A percentile compares a stretch with the other conserved stretches of the same genome.
phyloP scores from a whole-genome alignment of 2,888 invertebrate species.

The Macropis europaea region DNA sequence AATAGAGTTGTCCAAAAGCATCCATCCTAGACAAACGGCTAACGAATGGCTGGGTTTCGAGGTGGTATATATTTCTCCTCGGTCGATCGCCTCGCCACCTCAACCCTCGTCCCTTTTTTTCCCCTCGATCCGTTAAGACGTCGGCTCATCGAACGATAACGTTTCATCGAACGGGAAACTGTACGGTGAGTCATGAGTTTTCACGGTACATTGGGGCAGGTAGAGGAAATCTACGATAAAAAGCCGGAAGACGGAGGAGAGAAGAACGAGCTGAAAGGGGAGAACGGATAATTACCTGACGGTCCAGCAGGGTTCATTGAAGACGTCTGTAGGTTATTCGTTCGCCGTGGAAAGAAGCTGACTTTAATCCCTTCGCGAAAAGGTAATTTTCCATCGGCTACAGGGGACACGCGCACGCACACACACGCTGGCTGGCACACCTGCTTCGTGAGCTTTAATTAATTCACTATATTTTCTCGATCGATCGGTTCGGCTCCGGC shows the following conservation, averaged over 20 bases:
- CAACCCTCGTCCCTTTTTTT: no score
- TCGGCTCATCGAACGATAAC: slow-evolving; percentile 48
- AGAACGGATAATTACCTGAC: slow-evolving; percentile 51
- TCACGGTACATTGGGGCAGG: slow-evolving; percentile 51
- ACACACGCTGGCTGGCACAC: slow-evolving; percentile 4
- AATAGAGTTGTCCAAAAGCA: no score
- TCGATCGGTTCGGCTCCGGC: slow-evolving; percentile 42
- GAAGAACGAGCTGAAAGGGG: slow-evolving; percentile 3
- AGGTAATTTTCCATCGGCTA: slow-evolving; percentile 29
- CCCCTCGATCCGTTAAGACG: slow-evolving; percentile 30
- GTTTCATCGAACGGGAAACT: slow-evolving; percentile 54
- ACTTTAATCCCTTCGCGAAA: slow-evolving; percentile 63
- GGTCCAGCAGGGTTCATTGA: slow-evolving; percentile 11
- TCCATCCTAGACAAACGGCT: no score
- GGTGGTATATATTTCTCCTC: neutral
- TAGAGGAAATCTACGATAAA: slow-evolving; percentile 28
- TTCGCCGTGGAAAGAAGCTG: slow-evolving; percentile 20
- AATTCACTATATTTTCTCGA: slow-evolving; percentile 62
- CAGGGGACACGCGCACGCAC: neutral
- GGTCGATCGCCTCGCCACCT: no score
- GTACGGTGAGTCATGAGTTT: slow-evolving; percentile 54
- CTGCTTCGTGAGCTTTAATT: slow-evolving; percentile 48
- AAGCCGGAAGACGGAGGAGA: slow-evolving; percentile 5
- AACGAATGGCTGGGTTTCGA: no score
- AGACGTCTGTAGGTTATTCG: slow-evolving; percentile 38